phyloP scores from a whole-genome alignment of 2,113 vertebrate genomes.

The Hypocryptadius cinnamomeus region DNA sequence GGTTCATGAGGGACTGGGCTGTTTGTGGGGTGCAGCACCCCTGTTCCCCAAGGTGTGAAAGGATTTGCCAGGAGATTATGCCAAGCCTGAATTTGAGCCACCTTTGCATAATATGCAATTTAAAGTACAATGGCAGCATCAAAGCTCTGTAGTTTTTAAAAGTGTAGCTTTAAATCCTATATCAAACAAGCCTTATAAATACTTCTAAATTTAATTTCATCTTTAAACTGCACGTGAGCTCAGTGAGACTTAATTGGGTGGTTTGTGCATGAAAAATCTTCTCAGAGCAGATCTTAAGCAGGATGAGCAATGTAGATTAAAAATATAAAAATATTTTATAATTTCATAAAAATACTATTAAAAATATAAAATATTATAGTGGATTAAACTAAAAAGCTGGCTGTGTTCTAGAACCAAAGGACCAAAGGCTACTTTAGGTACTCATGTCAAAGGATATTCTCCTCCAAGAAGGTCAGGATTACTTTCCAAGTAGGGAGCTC shows the following conservation, averaged over 20 bases:
- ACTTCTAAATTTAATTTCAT: not conserved
- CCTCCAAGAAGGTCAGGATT: not conserved
- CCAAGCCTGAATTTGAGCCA: not conserved
- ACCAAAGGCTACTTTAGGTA: not conserved
- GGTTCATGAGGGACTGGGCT: not conserved
- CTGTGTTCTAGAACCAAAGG: not conserved
- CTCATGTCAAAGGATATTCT: not conserved
- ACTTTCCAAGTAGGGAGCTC: not conserved
- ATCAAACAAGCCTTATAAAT: not conserved
- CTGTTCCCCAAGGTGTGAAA: not conserved
- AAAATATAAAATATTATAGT: not conserved
- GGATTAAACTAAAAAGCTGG: not conserved
- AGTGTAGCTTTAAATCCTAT: not conserved
- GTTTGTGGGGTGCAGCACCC: not conserved
- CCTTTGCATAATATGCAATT: not conserved
- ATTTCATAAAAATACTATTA: not conserved
- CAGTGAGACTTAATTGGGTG: not conserved
- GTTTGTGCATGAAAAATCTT: not conserved
- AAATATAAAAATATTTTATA: not conserved
- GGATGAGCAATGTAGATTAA: not conserved
- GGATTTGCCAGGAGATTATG: not conserved
- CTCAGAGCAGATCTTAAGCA: not conserved
- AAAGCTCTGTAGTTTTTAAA: not conserved
- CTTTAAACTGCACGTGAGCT: not conserved
- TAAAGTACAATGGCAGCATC: not conserved